Conservation (phyloP, 2,888 invertebrate species). For the Macrostomum cliftonense region DNA sequence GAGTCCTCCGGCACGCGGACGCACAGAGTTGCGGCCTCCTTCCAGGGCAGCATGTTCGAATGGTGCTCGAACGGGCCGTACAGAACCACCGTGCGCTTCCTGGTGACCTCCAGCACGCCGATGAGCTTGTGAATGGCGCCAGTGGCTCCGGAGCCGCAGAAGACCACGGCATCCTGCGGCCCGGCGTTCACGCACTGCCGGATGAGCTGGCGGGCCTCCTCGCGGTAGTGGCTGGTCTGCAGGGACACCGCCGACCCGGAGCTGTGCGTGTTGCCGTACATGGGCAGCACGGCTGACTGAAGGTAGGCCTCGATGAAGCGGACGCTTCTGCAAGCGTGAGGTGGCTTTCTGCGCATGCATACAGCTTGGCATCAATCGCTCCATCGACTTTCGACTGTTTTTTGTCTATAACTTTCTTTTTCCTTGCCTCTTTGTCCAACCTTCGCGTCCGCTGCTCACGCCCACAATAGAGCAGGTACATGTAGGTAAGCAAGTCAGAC, state of each 20-base stretch:
- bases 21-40: slow-evolving; percentile 57
- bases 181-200: slow-evolving; percentile 58
- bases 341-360: no score
- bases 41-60: slow-evolving; percentile 61
- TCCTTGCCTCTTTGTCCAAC: no score
- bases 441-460: no score
- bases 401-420: no score
- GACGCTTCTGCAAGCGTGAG: slow-evolving; percentile 40
- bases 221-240: slow-evolving; percentile 69
- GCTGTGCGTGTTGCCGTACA: slow-evolving; percentile 61
- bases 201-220: slow-evolving; percentile 46
- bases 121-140: slow-evolving; percentile 59
- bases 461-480: no score
- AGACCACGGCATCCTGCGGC: slow-evolving; percentile 58
- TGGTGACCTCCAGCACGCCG: slow-evolving; percentile 47
- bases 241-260: slow-evolving; percentile 64
- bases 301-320: slow-evolving; percentile 70
- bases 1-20: slow-evolving; percentile 59
- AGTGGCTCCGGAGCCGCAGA: slow-evolving; percentile 54
- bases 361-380: no score
- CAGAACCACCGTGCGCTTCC: slow-evolving; percentile 42
- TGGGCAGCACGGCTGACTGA: slow-evolving; percentile 50
- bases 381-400: no score
- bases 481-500: no score
- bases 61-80: slow-evolving; percentile 61